Base-by-base conservation (phyloP, 2,113 vertebrate genomes). In the Chunga burmeisteri region DNA sequence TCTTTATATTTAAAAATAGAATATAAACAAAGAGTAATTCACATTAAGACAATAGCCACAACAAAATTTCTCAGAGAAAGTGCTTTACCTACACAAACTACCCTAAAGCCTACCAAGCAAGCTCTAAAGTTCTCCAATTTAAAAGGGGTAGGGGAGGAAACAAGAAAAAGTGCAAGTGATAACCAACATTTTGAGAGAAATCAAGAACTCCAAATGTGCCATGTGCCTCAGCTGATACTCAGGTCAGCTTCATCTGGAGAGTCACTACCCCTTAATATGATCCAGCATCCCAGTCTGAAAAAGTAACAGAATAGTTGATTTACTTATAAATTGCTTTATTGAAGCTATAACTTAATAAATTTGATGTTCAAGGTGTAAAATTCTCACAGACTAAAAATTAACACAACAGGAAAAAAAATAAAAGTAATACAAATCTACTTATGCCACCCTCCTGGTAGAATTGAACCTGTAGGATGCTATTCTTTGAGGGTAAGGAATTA, bases 1-100 rank as follows among this genome's bases (percentile, higher is more conserved):
- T 92, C 34, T 85, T 93, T 72, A 65, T 94, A 91, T 94, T 96
- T 91, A 81, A 93, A 97, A 96, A 95, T 92, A 94, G 86, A 95
- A 84, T 94, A 93, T 92, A 81, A 94, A 87, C 86, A 89, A 94
- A 67, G 38, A 94, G 74, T 71, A 91, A 65, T 88, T 91, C 93
- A 96, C 91, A 84, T 84, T 84, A 83, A 78, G 81, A 95, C 86
- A 94, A 71, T 2, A n/a, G 72, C 86, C 88, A 97, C 80, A 89
- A 65, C 65, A 94, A 63, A 84, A 85, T 40, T 85, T 79, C 34
- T 94, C 26, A 78, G 72, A 94, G 59, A 77, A 95, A 72, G 81
- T 94, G 81, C 87, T 95, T 93, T 75, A 94, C 30, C 86, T 91
- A 81, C 47, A 93, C 47, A 78, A 72, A 89, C 81, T 84, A 79